Evolutionary conservation across 1,140 invertebrate genomes (phyloP).

Genomic region (Papilio dardanus): DNA sequence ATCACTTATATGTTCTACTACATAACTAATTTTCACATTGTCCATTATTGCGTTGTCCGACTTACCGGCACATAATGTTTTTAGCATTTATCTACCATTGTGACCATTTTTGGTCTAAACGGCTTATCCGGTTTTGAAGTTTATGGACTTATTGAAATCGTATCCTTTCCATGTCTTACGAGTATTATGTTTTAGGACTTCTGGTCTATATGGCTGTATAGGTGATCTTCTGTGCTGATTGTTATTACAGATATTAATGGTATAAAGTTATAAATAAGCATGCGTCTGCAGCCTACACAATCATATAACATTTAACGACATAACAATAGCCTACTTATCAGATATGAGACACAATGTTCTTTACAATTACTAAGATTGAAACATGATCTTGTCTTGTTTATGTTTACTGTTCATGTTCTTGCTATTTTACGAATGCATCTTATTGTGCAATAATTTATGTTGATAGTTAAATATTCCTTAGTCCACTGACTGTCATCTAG

Average conservation of each 20-base stretch:
- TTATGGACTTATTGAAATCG: not conserved
- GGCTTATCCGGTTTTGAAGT: not conserved
- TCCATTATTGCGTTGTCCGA: too few species aligned
- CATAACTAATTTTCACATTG: too few species aligned
- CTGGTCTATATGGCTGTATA: too few species aligned
- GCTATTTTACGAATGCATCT: conserved; percentile 24
- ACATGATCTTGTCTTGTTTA: conserved; percentile 40
- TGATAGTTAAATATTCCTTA: not conserved
- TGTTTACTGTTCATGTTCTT: conserved; percentile 36
- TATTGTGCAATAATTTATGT: not conserved
- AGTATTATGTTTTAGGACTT: too few species aligned
- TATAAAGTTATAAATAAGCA: conserved; percentile 35
- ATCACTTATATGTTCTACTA: not conserved
- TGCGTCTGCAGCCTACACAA: conserved; percentile 35
- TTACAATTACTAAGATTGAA: conserved; percentile 38
- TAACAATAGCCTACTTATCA: conserved; percentile 55
- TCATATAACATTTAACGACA: conserved; percentile 52
- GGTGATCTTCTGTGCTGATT: not conserved
- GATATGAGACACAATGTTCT: conserved; percentile 49
- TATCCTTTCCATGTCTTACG: too few species aligned
- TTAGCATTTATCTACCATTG: not conserved
- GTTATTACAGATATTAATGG: not conserved
- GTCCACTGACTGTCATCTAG: not conserved
- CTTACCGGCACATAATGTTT: too few species aligned
- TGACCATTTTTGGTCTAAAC: not conserved